Conservation (phyloP, 2,113 vertebrate genomes). For the Hippocampus zosterae region DNA sequence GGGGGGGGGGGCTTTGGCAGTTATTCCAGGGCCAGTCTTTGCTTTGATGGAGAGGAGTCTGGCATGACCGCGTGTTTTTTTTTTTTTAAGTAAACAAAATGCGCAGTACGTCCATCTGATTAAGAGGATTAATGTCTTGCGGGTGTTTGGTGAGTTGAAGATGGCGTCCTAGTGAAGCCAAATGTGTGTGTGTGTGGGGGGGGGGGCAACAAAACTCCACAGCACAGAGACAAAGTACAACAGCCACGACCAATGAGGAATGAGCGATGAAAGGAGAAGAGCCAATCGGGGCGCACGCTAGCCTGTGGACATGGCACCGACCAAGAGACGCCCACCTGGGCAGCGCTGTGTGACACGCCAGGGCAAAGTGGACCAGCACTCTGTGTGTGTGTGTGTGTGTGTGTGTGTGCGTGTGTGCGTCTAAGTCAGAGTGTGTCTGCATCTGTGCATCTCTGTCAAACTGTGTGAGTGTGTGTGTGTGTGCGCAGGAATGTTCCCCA, state of each 20-base stretch:
- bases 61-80: conserved; percentile 10
- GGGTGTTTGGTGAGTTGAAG: conserved; percentile 43
- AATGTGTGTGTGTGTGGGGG: too few species aligned
- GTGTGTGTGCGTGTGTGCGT: not conserved
- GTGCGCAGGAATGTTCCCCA: not conserved
- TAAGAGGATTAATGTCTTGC: conserved; percentile 54
- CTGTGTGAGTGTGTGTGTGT: conserved; percentile 19
- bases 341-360: conserved; percentile 41
- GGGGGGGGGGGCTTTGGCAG: not conserved
- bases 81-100: conserved; percentile 12
- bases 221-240: conserved; percentile 47
- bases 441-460: conserved; percentile 41
- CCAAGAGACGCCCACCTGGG: conserved; percentile 48
- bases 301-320: conserved; percentile 44
- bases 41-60: conserved; percentile 24
- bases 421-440: conserved; percentile 39
- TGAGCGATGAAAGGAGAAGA: conserved; percentile 9
- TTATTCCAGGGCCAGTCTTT: conserved; percentile 9
- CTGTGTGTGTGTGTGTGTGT: conserved; percentile 19
- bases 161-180: conserved; percentile 2
- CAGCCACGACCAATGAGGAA: conserved; percentile 35
- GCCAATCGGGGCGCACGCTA: conserved; percentile 39
- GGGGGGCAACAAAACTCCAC: conserved; percentile 29
- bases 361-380: conserved; percentile 27
- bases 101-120: conserved; percentile 44